A percentile compares a stretch with the other conserved stretches of the same genome.
These are phyloP conservation scores for Coptotermes formosanus DNA, from an alignment of 1,140 invertebrate species.

Conservation along the genomic window DNA sequence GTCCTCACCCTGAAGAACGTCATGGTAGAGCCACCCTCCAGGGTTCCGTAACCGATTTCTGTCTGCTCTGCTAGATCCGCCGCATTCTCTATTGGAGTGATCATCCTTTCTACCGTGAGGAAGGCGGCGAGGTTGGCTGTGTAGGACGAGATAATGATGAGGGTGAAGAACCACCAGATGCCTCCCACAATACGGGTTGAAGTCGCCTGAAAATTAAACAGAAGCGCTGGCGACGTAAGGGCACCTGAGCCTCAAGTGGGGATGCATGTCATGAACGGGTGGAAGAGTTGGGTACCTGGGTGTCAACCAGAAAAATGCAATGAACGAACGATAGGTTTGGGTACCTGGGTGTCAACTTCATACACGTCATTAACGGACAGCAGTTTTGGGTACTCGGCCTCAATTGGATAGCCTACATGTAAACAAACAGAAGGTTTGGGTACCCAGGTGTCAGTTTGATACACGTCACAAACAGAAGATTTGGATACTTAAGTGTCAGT, in stretches of 20 bases:
- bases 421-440: too few relatives aligned
- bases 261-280: too few relatives aligned
- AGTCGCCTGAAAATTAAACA: slow-evolving; percentile 66
- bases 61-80: slow-evolving; percentile 93
- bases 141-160: slow-evolving; percentile 97
- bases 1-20: slow-evolving; percentile 86
- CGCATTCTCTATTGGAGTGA: slow-evolving; percentile 94
- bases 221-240: slow-evolving; percentile 41
- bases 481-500: too few relatives aligned
- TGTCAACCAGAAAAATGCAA: too few relatives aligned
- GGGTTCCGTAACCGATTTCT: slow-evolving; percentile 90
- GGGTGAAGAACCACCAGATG: slow-evolving; percentile 99
- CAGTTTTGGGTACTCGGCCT: too few relatives aligned
- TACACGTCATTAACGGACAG: too few relatives aligned
- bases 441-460: too few relatives aligned
- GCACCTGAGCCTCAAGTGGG: neutral
- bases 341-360: too few relatives aligned
- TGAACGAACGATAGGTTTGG: too few relatives aligned
- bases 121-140: slow-evolving; percentile 97
- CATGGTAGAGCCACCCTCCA: slow-evolving; percentile 93
- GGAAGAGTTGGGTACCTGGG: too few relatives aligned
- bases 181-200: slow-evolving; percentile 91
- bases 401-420: too few relatives aligned
- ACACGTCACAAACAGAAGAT: too few relatives aligned
- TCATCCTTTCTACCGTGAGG: slow-evolving; percentile 94